A percentile compares a stretch with the other conserved stretches of the same genome.
These are phyloP conservation scores for Mus spretus DNA, from an alignment of 2,797 vertebrate species.

Conservation along the genomic window DNA sequence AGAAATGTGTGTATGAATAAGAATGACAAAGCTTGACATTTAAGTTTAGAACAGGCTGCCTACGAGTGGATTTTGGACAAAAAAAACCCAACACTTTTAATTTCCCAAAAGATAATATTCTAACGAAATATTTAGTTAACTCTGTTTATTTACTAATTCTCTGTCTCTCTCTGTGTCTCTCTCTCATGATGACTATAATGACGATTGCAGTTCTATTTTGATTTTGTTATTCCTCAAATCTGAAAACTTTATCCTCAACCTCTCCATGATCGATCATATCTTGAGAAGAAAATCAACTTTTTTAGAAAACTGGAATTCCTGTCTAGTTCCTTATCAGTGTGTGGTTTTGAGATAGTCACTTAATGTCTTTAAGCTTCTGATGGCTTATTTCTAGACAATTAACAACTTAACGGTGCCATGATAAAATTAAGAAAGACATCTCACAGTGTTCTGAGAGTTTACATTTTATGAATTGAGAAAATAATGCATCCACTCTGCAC, in stretches of 20 bases:
- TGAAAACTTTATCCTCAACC: conserved; percentile 25
- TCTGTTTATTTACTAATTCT: background rate
- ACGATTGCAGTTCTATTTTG: background rate
- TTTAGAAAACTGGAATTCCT: conserved; percentile 55
- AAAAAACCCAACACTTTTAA: conserved; percentile 69
- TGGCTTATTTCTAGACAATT: conserved; percentile 34
- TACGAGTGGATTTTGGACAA: conserved; percentile 43
- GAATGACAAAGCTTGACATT: conserved; percentile 79
- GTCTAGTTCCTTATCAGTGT: background rate
- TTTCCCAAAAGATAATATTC: conserved; percentile 59
- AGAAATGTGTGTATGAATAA: conserved; percentile 62
- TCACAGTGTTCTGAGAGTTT: background rate
- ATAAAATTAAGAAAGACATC: background rate
- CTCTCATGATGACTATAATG: background rate
- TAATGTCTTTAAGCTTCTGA: background rate
- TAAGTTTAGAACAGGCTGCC: conserved; percentile 71
- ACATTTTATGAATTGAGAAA: background rate
- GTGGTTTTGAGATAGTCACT: background rate
- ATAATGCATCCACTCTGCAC: background rate
- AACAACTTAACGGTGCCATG: background rate
- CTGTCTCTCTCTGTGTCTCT: background rate
- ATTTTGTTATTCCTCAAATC: conserved; percentile 38
- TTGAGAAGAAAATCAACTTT: conserved; percentile 22
- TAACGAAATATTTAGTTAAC: conserved; percentile 33
- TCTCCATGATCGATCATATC: background rate